Conservation (phyloP, 2,113 vertebrate genomes). For the Macrotis lagotis region DNA sequence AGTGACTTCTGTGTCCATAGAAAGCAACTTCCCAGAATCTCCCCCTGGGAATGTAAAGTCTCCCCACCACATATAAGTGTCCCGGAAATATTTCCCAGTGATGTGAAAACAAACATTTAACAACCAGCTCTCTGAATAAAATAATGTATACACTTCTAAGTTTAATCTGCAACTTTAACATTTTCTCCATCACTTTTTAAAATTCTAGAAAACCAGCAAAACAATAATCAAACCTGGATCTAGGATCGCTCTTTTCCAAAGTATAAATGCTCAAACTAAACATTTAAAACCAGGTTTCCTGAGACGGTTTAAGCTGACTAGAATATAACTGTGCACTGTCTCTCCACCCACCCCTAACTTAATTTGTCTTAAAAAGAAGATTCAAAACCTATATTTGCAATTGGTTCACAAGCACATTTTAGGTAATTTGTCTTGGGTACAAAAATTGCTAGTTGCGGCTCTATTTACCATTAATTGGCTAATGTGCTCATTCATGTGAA, state of each 20-base stretch:
- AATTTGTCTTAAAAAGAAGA: neutral
- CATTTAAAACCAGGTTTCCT: neutral
- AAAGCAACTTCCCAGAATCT: neutral
- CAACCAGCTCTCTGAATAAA: neutral
- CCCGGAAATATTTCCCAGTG: neutral
- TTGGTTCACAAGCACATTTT: neutral
- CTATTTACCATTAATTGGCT: neutral
- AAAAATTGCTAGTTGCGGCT: neutral
- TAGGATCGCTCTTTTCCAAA: neutral
- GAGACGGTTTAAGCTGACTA: neutral
- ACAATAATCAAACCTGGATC: neutral
- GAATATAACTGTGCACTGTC: neutral
- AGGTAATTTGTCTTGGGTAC: neutral
- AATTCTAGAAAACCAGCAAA: neutral
- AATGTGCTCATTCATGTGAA: neutral
- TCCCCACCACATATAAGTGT: no score
- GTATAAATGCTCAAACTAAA: neutral
- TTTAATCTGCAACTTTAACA: neutral
- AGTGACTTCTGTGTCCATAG: neutral
- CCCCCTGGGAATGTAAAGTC: no score
- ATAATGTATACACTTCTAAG: neutral
- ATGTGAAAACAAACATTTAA: neutral
- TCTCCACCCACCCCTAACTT: neutral
- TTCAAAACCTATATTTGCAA: neutral
- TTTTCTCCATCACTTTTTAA: neutral